Conservation (phyloP, 2,888 invertebrate genomes). For the Phengaris alcon region DNA sequence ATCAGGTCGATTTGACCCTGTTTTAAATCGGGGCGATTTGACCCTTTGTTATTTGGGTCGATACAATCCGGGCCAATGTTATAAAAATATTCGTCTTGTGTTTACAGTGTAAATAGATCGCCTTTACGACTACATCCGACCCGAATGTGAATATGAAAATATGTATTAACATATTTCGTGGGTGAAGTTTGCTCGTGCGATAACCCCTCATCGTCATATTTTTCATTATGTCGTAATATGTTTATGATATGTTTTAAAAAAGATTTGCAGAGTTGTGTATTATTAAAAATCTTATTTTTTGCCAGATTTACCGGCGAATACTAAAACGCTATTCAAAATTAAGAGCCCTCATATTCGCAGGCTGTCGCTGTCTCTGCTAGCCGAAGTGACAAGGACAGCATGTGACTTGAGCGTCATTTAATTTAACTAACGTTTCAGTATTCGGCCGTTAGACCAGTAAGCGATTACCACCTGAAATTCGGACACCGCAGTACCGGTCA, state of each 20-base stretch:
- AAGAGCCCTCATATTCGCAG: too few species aligned
- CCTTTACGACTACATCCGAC: not conserved
- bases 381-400: too few species aligned
- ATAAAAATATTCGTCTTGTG: slow-evolving; percentile 19
- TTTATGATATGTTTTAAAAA: not conserved
- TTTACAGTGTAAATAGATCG: slow-evolving; percentile 13
- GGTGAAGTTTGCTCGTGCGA: not conserved
- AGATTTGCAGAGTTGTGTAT: too few species aligned
- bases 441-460: too few species aligned
- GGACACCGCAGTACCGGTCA: too few species aligned
- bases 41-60: slow-evolving; percentile 2
- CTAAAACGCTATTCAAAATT: too few species aligned
- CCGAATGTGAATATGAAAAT: slow-evolving; percentile 11
- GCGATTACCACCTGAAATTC: too few species aligned
- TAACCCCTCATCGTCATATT: too few species aligned
- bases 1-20: not conserved
- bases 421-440: not conserved
- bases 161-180: not conserved
- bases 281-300: too few species aligned
- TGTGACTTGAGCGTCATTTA: too few species aligned
- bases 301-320: too few species aligned
- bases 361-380: too few species aligned
- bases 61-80: slow-evolving; percentile 18
- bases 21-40: not conserved
- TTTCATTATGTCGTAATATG: not conserved